Evolutionary conservation across 2,797 vertebrate genomes (phyloP).

Genomic region (Smutsia gigantea): DNA sequence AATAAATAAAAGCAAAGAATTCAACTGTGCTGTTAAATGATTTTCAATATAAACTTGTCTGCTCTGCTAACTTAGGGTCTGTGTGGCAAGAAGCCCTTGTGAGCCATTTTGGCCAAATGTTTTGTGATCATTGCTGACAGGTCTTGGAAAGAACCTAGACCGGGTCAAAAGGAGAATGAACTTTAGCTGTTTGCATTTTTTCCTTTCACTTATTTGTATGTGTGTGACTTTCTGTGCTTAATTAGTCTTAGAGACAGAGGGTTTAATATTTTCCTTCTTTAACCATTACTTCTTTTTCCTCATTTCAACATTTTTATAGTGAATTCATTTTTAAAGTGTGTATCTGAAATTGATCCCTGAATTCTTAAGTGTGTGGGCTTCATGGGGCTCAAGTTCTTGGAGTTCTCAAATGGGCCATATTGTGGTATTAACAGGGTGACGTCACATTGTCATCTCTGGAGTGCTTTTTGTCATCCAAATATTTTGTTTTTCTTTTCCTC

Average conservation of each 20-base stretch:
- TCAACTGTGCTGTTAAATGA: conserved; percentile 53
- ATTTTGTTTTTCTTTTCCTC: conserved; percentile 1
- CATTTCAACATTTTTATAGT: not conserved
- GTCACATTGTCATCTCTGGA: not conserved
- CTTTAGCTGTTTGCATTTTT: not conserved
- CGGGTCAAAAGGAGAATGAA: not conserved
- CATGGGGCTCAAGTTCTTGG: not conserved
- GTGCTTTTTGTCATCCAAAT: not conserved
- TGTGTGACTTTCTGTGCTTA: not conserved
- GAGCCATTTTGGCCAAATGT: not conserved
- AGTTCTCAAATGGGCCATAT: not conserved
- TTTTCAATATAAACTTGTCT: conserved; percentile 11
- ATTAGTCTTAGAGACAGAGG: not conserved
- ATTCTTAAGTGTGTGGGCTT: conserved; percentile 3
- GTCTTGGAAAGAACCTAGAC: not conserved
- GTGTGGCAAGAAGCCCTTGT: not conserved
- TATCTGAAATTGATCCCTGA: not conserved
- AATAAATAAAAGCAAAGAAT: conserved; percentile 75
- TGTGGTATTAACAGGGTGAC: not conserved
- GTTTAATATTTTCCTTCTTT: not conserved
- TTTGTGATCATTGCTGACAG: not conserved
- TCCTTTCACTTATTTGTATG: not conserved
- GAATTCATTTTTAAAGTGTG: not conserved
- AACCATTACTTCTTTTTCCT: not conserved
- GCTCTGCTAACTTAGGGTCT: not conserved